These are phyloP conservation scores for Lasiurus cinereus DNA, from an alignment of 2,113 vertebrate species.

Conservation along the genomic window DNA sequence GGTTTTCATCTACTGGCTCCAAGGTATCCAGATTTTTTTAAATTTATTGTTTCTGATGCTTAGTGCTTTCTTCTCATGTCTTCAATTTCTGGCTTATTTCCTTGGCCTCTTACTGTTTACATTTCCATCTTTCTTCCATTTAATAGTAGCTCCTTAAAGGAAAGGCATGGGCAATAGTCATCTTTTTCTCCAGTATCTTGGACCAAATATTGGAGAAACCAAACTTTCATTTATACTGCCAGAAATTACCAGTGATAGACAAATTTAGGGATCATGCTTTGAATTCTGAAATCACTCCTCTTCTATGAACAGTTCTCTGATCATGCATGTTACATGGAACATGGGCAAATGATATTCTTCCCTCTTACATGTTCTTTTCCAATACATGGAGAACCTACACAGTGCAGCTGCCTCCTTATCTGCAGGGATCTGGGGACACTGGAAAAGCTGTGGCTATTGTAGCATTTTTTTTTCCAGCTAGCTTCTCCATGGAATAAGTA, in stretches of 20 bases:
- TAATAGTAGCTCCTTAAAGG: neutral
- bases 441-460: neutral
- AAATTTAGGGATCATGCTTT: neutral
- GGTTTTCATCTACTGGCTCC: neutral
- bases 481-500: neutral
- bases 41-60: neutral
- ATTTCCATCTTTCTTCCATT: neutral
- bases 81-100: neutral
- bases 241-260: neutral
- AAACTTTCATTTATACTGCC: neutral
- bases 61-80: neutral
- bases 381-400: neutral
- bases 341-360: neutral
- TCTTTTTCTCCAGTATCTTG: neutral
- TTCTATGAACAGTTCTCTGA: neutral
- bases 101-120: neutral
- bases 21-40: neutral
- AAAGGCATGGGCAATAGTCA: neutral
- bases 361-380: neutral
- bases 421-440: too few relatives aligned
- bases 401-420: neutral
- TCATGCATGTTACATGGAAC: neutral
- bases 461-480: neutral
- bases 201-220: neutral
- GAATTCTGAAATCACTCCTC: neutral